Percentiles rank a stretch among this genome's conserved stretches.
Conservation (phyloP, 1,140 invertebrate genomes). For the Euwallacea fornicatus region DNA sequence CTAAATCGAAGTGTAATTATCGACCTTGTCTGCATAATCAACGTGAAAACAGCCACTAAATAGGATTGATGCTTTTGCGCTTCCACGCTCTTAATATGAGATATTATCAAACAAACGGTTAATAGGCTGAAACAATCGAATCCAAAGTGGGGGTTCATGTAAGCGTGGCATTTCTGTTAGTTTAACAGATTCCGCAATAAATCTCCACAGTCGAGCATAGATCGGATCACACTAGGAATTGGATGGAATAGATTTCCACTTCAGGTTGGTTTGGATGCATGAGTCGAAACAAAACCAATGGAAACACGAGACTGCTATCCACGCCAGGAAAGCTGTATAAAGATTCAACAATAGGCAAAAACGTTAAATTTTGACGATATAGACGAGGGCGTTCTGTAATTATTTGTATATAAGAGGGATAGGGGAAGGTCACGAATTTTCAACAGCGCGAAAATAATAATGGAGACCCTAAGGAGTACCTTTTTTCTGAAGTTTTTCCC, state of each 20-base stretch:
- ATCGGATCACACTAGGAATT: background rate
- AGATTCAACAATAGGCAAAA: no score
- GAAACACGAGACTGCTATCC: no score
- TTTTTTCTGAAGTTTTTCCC: no score
- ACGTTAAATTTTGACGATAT: no score
- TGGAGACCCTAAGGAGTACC: no score
- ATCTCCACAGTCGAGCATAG: background rate
- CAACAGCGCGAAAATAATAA: no score
- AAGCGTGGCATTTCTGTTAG: slow-evolving; percentile 16
- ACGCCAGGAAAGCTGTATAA: no score
- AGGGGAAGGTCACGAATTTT: no score
- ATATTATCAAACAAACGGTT: slow-evolving; percentile 15
- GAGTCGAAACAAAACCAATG: no score
- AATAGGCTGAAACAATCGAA: slow-evolving; percentile 6
- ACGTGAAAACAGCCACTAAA: slow-evolving; percentile 2
- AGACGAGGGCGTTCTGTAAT: no score
- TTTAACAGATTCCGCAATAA: slow-evolving; percentile 9
- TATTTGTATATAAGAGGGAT: no score
- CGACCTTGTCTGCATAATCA: background rate
- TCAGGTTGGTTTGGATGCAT: no score
- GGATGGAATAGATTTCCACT: background rate
- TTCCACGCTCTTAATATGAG: slow-evolving; percentile 3
- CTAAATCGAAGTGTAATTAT: background rate
- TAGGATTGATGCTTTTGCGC: background rate
- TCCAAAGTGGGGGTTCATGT: slow-evolving; percentile 10